Percentiles rank a stretch among this genome's conserved stretches.
Conservation (phyloP, 2,888 invertebrate species). For the Rhagonycha lutea region DNA sequence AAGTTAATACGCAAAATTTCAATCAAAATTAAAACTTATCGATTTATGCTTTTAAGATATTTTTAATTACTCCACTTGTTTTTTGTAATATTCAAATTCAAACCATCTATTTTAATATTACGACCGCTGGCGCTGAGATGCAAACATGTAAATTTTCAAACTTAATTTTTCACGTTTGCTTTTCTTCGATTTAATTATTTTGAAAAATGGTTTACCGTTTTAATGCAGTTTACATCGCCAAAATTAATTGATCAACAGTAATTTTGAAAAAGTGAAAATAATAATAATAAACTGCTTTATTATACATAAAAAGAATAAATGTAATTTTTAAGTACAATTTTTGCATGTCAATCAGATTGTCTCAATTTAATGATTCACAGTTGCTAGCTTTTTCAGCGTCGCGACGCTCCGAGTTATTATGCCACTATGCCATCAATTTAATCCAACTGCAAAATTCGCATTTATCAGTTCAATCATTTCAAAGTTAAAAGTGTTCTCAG, state of each 20-base stretch:
- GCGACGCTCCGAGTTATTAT: not conserved
- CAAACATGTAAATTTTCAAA: not conserved
- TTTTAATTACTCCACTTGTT: not conserved
- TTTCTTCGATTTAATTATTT: not conserved
- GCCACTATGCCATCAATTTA: not conserved
- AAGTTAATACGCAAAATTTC: not conserved
- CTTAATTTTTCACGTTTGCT: not conserved
- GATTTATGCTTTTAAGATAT: not conserved
- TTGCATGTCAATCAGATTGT: not conserved
- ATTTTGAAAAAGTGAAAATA: not conserved
- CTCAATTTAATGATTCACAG: not conserved
- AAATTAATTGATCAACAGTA: not conserved
- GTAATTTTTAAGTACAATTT: not conserved
- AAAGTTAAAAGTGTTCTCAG: not conserved
- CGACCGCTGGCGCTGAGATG: no score
- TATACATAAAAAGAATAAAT: not conserved
- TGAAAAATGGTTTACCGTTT: not conserved
- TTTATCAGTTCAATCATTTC: not conserved
- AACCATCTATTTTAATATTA: not conserved
- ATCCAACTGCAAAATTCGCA: not conserved
- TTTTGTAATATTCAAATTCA: not conserved
- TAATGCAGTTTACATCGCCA: not conserved
- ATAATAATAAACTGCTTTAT: not conserved
- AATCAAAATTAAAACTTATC: not conserved
- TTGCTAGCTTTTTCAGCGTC: not conserved